Evolutionary conservation across 2,888 invertebrate genomes (phyloP).

Genomic region (Chrysotoxum bicinctum): DNA sequence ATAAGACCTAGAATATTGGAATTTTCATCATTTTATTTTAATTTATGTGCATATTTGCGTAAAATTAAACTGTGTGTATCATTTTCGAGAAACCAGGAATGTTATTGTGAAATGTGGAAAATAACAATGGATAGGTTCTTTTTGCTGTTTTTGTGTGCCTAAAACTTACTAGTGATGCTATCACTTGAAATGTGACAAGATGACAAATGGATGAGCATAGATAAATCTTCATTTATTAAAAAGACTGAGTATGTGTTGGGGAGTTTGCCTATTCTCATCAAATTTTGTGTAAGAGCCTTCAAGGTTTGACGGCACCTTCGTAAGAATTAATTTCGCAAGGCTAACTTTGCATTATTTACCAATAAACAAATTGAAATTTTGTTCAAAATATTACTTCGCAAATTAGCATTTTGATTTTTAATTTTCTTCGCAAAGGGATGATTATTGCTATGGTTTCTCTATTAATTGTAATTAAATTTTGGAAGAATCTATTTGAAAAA

Average conservation of each 20-base stretch:
- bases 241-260: background rate
- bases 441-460: too few relatives aligned
- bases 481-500: too few relatives aligned
- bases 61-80: conserved; percentile 13
- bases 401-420: too few relatives aligned
- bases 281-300: background rate
- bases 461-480: too few relatives aligned
- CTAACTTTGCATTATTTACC: too few relatives aligned
- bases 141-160: background rate
- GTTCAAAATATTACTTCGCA: too few relatives aligned
- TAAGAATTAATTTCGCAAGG: too few relatives aligned
- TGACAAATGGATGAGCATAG: conserved; percentile 4
- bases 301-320: too few relatives aligned
- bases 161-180: background rate
- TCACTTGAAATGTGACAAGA: conserved; percentile 1
- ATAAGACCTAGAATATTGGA: background rate
- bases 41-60: conserved; percentile 28
- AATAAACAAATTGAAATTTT: too few relatives aligned
- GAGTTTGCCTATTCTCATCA: background rate
- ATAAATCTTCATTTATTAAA: background rate
- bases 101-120: background rate
- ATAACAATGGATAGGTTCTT: background rate
- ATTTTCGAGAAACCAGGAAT: background rate
- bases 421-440: too few relatives aligned
- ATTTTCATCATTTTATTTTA: conserved; percentile 22